Evolutionary conservation across 1,140 invertebrate species (phyloP).

Genomic region (Cyphomyrmex costatus): DNA sequence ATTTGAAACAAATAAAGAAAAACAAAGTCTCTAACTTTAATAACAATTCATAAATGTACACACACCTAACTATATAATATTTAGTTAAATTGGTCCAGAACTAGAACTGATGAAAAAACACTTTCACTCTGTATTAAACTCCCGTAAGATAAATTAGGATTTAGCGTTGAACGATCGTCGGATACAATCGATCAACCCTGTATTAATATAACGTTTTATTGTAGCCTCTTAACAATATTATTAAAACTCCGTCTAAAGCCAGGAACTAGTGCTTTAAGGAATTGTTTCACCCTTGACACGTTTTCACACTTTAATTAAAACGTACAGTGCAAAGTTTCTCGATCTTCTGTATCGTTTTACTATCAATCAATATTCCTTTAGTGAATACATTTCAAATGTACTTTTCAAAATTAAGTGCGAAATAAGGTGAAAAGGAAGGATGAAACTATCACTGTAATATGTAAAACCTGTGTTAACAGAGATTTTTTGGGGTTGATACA

Average conservation of each 20-base stretch:
- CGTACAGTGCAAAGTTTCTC: conserved; percentile 57
- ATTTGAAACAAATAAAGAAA: conserved; percentile 72
- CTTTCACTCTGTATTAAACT: conserved; percentile 60
- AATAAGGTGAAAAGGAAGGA: conserved; percentile 53
- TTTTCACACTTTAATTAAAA: conserved; percentile 66
- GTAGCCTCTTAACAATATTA: conserved; percentile 71
- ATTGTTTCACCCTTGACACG: conserved; percentile 44
- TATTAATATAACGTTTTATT: conserved; percentile 64
- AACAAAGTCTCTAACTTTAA: conserved; percentile 70
- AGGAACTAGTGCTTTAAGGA: conserved; percentile 74
- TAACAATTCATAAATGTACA: conserved; percentile 73
- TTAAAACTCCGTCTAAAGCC: conserved; percentile 58
- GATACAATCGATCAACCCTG: conserved; percentile 68
- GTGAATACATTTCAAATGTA: conserved; percentile 42
- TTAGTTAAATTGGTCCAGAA: conserved; percentile 68
- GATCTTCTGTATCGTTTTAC: conserved; percentile 38
- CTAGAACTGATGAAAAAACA: conserved; percentile 68
- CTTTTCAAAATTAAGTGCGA: conserved; percentile 39
- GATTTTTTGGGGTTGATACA: conserved; percentile 35
- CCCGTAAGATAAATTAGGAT: conserved; percentile 64
- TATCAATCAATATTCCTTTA: conserved; percentile 41
- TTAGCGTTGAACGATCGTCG: conserved; percentile 57
- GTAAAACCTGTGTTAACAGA: conserved; percentile 46
- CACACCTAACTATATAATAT: conserved; percentile 65
- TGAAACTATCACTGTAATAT: conserved; percentile 54